A percentile compares a stretch with the other conserved stretches of the same genome.
phyloP scores from a whole-genome alignment of 2,113 vertebrate species.

The Serinus canaria region DNA sequence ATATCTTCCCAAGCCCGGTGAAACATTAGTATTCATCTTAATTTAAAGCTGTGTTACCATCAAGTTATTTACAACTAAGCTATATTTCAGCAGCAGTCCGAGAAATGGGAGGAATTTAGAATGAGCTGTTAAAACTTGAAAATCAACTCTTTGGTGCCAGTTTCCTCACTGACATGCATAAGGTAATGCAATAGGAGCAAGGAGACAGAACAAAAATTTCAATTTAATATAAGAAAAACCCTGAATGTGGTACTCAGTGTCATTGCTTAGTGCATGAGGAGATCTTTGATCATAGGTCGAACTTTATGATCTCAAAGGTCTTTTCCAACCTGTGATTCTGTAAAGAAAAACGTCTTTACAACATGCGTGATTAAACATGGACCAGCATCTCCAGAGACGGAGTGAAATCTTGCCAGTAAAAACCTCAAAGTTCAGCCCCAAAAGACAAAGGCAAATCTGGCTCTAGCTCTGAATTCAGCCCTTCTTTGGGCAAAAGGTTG shows the following conservation, averaged over 20 bases:
- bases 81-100: neutral
- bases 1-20: neutral
- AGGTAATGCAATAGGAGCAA: neutral
- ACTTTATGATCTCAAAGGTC: neutral
- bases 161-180: neutral
- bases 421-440: neutral
- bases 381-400: neutral
- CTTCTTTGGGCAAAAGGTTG: neutral
- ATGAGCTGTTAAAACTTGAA: neutral
- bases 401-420: neutral
- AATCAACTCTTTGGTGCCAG: neutral
- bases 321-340: neutral
- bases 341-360: neutral
- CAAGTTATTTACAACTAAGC: neutral
- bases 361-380: neutral
- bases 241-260: neutral
- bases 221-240: neutral
- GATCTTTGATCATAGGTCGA: fast-evolving
- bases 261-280: neutral
- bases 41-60: neutral
- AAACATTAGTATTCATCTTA: neutral
- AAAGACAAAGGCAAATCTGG: neutral
- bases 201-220: neutral
- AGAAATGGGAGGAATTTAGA: neutral
- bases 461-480: neutral